A percentile compares a stretch with the other conserved stretches of the same genome.
These are phyloP conservation scores for Hippasteria phrygiana DNA, from an alignment of 53 echinoderm and acorn worm genomes.

Conservation along the genomic window DNA sequence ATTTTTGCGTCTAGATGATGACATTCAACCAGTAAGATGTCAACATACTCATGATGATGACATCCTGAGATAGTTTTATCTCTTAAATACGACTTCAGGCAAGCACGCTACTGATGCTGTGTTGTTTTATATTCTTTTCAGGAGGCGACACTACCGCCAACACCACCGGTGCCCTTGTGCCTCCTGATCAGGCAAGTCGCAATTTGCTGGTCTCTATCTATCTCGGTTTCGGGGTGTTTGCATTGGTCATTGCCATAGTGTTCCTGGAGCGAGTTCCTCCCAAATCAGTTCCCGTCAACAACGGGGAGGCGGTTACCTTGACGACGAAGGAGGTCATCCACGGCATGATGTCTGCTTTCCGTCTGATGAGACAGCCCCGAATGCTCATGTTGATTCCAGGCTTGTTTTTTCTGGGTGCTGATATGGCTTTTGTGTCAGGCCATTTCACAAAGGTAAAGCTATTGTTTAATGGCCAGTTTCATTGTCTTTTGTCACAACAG, in stretches of 20 bases:
- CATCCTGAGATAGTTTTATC: too few relatives aligned
- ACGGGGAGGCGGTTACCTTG: not conserved
- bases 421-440: not conserved
- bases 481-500: too few relatives aligned
- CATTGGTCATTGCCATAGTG: not conserved
- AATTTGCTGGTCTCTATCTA: conserved; percentile 6
- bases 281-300: not conserved
- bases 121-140: not conserved
- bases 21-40: too few relatives aligned
- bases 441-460: conserved; percentile 12
- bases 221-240: not conserved
- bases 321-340: not conserved
- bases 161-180: not conserved
- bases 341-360: not conserved
- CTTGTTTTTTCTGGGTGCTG: not conserved
- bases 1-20: too few relatives aligned
- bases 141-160: not conserved
- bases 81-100: too few relatives aligned
- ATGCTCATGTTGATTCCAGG: not conserved
- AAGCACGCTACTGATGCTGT: too few relatives aligned
- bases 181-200: not conserved
- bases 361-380: conserved; percentile 6
- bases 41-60: too few relatives aligned
- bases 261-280: conserved; percentile 14
- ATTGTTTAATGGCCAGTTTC: too few relatives aligned